These are phyloP conservation scores for Coremacera marginata DNA, from an alignment of 2,888 invertebrate genomes.

Conservation along the genomic window DNA sequence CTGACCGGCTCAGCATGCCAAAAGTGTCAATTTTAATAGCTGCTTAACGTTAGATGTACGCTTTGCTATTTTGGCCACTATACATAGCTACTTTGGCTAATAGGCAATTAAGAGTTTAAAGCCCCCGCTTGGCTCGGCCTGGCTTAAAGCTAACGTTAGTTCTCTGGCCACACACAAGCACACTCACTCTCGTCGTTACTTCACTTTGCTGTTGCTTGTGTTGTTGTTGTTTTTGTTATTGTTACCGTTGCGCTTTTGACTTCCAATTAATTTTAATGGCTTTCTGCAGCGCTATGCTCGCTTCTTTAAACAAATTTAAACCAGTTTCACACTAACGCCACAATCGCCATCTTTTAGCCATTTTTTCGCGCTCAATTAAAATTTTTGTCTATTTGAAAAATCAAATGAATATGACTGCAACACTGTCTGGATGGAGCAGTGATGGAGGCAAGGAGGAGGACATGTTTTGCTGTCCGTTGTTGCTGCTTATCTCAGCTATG, in stretches of 20 bases:
- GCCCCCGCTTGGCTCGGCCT: neutral
- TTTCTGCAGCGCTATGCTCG: neutral
- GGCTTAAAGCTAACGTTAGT: neutral
- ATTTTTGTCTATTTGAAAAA: slow-evolving; percentile 29
- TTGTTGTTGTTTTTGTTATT: slow-evolving; percentile 4
- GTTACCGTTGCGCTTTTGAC: slow-evolving; percentile 23
- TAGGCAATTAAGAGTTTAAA: slow-evolving; percentile 39
- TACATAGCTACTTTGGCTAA: slow-evolving; percentile 25
- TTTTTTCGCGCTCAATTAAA: slow-evolving; percentile 39
- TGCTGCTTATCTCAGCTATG: slow-evolving; percentile 14
- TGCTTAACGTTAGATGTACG: slow-evolving; percentile 29
- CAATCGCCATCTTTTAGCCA: neutral
- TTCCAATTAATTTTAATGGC: slow-evolving; percentile 41
- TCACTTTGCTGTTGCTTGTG: neutral
- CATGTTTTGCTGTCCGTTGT: neutral
- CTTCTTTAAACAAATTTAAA: slow-evolving; percentile 34
- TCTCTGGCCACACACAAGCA: slow-evolving; percentile 12
- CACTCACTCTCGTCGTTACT: neutral
- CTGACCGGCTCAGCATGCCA: slow-evolving; percentile 16
- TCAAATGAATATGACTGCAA: neutral
- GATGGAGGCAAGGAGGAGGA: slow-evolving; percentile 11
- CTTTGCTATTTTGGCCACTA: slow-evolving; percentile 1
- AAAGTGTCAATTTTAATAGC: slow-evolving; percentile 42
- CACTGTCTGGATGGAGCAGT: neutral
- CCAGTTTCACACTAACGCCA: slow-evolving; percentile 13